Percentiles rank a stretch among this genome's conserved stretches.
These are phyloP conservation scores for Pachyseris speciosa DNA, from an alignment of 64 coral and sea anemone species.

Conservation along the genomic window DNA sequence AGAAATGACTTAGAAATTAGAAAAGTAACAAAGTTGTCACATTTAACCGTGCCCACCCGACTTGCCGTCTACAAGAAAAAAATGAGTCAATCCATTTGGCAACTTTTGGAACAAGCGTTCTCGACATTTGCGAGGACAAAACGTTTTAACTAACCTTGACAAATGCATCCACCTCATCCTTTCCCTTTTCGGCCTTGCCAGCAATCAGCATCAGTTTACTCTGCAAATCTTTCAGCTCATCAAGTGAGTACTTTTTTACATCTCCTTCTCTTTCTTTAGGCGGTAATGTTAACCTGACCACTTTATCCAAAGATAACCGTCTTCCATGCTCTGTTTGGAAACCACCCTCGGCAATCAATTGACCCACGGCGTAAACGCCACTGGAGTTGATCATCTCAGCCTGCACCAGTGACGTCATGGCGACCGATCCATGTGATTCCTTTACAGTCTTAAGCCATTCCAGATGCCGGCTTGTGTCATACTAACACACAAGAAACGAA, in stretches of 20 bases:
- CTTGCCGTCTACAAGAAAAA: too few species aligned
- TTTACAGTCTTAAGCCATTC: conserved; percentile 90
- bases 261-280: neutral
- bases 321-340: neutral
- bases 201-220: conserved; percentile 91
- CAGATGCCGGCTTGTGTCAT: conserved; percentile 64
- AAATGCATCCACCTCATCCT: conserved; percentile 63
- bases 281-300: conserved; percentile 33
- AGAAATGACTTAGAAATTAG: neutral
- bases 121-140: too few species aligned
- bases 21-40: too few species aligned
- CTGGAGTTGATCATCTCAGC: conserved; percentile 68
- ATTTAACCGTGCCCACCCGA: too few species aligned
- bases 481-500: neutral
- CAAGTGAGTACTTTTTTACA: conserved; percentile 29
- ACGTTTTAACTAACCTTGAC: neutral
- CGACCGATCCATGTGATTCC: conserved; percentile 90
- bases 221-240: conserved; percentile 74
- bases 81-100: too few species aligned
- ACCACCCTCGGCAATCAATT: neutral
- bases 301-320: conserved; percentile 1
- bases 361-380: conserved; percentile 67
- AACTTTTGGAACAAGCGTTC: too few species aligned
- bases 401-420: conserved; percentile 71
- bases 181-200: conserved; percentile 60